Evolutionary conservation across 2,113 vertebrate genomes (phyloP).

Genomic region (Notechis scutatus): DNA sequence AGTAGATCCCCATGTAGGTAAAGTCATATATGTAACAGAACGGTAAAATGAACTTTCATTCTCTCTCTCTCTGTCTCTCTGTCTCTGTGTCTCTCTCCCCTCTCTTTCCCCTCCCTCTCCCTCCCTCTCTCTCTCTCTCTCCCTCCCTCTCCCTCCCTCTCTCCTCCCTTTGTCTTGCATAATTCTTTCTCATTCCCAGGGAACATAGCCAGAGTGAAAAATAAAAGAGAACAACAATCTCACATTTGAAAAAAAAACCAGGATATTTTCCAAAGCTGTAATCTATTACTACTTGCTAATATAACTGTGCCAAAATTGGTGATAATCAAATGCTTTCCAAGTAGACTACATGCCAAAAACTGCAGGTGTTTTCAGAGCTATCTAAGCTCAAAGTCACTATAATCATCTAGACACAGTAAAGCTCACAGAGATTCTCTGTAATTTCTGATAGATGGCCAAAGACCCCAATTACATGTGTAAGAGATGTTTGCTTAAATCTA

Average conservation of each 20-base stretch:
- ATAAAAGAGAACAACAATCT: neutral
- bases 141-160: no score
- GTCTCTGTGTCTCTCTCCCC: constrained; percentile 1
- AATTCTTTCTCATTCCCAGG: neutral
- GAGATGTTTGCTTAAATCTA: neutral
- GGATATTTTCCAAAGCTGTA: neutral
- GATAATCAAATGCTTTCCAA: neutral
- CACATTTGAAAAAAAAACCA: neutral
- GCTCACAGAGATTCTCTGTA: neutral
- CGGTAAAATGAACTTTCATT: constrained; percentile 29
- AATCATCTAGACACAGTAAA: neutral
- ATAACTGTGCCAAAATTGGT: neutral
- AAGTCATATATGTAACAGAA: constrained; percentile 16
- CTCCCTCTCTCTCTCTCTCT: no score
- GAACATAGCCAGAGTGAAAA: neutral
- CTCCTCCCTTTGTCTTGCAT: constrained; percentile 7
- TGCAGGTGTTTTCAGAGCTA: neutral
- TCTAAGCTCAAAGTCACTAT: neutral
- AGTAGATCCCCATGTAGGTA: constrained; percentile 13
- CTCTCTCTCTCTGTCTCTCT: neutral
- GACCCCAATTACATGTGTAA: neutral
- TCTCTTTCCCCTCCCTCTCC: neutral
- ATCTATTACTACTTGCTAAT: neutral
- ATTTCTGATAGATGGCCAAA: neutral
- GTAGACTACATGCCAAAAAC: neutral